Base-by-base conservation (phyloP, 2,797 vertebrate genomes). In the Enteromius mattozi region DNA sequence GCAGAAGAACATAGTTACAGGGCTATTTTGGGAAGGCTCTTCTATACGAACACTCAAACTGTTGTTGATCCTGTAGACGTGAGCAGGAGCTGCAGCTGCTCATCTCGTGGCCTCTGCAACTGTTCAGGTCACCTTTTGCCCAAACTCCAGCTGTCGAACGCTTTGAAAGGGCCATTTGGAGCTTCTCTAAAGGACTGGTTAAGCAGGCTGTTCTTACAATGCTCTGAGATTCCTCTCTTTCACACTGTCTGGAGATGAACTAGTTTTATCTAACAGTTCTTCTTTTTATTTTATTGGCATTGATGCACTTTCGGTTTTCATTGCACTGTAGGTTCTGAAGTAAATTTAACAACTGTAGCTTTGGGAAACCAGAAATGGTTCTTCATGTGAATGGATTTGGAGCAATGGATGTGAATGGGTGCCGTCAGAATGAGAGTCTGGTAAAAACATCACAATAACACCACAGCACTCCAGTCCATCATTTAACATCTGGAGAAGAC, bases 91-190 rank as follows among this genome's bases (percentile, higher is more conserved):
- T 94, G 94, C 95, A 96, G 95, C 95, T 95, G 95, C 94, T 95
- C 88, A 88, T 93, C 92, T 91, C 47, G 77, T 93, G 88, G 82
- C 81, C 89, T 91, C 93, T 92, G 93, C 94, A 95, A 95, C 94
- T 93, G 94, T 92, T 91, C 92, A 86, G 33, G 93, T 95, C 95
- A 95, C 95, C 95, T 96, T 95, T 96, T 95, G 93, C 94, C 93
- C 90, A 91, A 93, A 94, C 94, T 95, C 94, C 95, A 96, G 95
- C 95, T 96, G 95, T 94, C 94, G 92, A 93, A 93, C 86, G 90
- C 93, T 96, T 94, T 95, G 94, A 95, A 95, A 95, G 94, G 91
- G 91, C 93, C 94, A 95, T 95, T 95, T 95, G 93, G 94, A 91
- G 93, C 92, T 92, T 92, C 90, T 92, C 90, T 72, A 92, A 63